Conservation (phyloP, 2,113 vertebrate species). For the Poecilia latipinna region DNA sequence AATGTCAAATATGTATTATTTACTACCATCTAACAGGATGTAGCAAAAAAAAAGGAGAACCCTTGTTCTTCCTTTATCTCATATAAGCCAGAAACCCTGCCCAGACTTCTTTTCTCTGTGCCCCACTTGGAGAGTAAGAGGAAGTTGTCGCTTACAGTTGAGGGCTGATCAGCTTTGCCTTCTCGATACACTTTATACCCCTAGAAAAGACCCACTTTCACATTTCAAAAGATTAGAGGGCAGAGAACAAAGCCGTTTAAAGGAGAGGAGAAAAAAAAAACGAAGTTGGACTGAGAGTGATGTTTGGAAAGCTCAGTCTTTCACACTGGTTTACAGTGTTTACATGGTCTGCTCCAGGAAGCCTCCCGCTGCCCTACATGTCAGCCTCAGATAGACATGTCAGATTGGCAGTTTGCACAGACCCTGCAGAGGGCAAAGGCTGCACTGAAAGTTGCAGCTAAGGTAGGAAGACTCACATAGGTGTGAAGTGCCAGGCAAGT, state of each 20-base stretch:
- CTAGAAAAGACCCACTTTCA: slow-evolving; percentile 68
- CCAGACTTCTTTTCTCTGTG: slow-evolving; percentile 59
- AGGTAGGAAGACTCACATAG: slow-evolving; percentile 34
- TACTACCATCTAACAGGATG: too few species aligned
- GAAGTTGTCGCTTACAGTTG: slow-evolving; percentile 66
- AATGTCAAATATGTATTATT: background rate
- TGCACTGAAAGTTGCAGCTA: slow-evolving; percentile 46
- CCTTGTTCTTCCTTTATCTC: background rate
- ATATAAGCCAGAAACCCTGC: slow-evolving; percentile 34
- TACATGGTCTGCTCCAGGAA: slow-evolving; percentile 64
- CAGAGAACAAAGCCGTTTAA: slow-evolving; percentile 71
- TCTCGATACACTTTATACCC: slow-evolving; percentile 68
- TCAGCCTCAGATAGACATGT: slow-evolving; percentile 56
- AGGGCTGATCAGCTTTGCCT: slow-evolving; percentile 74
- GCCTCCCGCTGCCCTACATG: slow-evolving; percentile 44
- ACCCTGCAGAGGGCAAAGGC: slow-evolving; percentile 30
- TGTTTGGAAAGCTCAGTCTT: slow-evolving; percentile 56
- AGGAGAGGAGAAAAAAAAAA: slow-evolving; percentile 17
- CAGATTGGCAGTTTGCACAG: slow-evolving; percentile 65
- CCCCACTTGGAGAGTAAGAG: slow-evolving; percentile 69
- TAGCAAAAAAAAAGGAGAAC: background rate
- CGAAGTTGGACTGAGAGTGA: slow-evolving; percentile 38
- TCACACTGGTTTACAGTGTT: slow-evolving; percentile 73
- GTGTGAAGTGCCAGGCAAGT: slow-evolving; percentile 23
- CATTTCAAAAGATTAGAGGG: slow-evolving; percentile 70